Evolutionary conservation across 1,140 invertebrate species (phyloP).

Genomic region (Brachionus paranguensis): DNA sequence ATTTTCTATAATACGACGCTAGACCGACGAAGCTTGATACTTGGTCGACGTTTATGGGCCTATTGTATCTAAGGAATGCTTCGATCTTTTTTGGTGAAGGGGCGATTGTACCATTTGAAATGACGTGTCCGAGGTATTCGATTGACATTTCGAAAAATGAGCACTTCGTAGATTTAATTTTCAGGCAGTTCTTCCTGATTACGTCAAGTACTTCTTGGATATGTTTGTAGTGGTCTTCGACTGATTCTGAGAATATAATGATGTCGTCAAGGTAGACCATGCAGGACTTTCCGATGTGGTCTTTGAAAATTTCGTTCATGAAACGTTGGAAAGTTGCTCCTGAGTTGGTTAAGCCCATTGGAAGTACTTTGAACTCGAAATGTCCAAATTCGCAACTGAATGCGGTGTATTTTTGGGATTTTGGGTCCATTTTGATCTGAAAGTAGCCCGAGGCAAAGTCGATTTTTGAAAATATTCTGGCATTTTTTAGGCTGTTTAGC

Average conservation of each 20-base stretch:
- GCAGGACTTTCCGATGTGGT: background rate
- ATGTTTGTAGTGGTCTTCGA: background rate
- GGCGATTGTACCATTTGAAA: conserved; percentile 40
- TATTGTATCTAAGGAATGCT: background rate
- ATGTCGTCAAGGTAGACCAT: background rate
- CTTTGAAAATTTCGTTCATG: conserved; percentile 30
- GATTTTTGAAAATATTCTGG: background rate
- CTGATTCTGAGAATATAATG: background rate
- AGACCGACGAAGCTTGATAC: background rate
- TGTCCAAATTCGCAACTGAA: conserved; percentile 40
- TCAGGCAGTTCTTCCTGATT: conserved; percentile 47
- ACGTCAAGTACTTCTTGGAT: background rate
- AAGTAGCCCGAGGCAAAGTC: conserved; percentile 1
- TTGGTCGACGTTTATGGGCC: background rate
- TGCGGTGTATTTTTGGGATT: conserved; percentile 41
- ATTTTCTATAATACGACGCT: conserved; percentile 42
- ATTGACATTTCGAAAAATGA: conserved; percentile 48
- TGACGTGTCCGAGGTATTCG: conserved; percentile 51
- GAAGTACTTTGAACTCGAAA: conserved; percentile 40
- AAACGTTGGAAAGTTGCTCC: conserved; percentile 41
- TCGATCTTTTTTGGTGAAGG: background rate
- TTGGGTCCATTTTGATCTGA: background rate
- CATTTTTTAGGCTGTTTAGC: background rate
- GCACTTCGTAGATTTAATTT: conserved; percentile 53
- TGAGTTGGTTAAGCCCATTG: conserved; percentile 35